A percentile compares a stretch with the other conserved stretches of the same genome.
phyloP scores from a whole-genome alignment of 2,888 invertebrate genomes.

The Abscondita cerata region DNA sequence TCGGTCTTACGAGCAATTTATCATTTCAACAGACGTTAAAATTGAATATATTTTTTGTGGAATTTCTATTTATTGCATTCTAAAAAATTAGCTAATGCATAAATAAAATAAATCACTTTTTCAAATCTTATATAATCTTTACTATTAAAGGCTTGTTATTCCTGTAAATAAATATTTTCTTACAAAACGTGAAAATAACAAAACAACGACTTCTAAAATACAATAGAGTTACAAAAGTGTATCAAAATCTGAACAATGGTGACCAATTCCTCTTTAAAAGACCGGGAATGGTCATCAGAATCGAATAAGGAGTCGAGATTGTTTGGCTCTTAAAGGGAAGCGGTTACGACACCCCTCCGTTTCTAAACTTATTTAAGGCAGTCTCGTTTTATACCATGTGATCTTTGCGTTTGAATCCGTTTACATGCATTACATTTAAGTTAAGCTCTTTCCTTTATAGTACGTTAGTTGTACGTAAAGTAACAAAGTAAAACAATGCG shows the following conservation, averaged over 20 bases:
- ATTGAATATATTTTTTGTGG: slow-evolving; percentile 30
- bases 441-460: slow-evolving; percentile 23
- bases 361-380: slow-evolving; percentile 18
- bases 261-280: slow-evolving; percentile 43
- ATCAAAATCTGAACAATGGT: slow-evolving; percentile 46
- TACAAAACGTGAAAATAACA: slow-evolving; percentile 27
- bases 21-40: slow-evolving; percentile 31
- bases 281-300: slow-evolving; percentile 47
- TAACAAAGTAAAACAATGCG: slow-evolving; percentile 33
- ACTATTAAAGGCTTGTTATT: slow-evolving; percentile 54
- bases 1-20: slow-evolving; percentile 20
- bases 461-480: slow-evolving; percentile 23
- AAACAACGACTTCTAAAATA: slow-evolving; percentile 37
- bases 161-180: slow-evolving; percentile 51
- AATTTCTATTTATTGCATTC: slow-evolving; percentile 31
- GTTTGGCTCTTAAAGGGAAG: slow-evolving; percentile 24
- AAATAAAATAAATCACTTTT: slow-evolving; percentile 43
- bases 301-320: slow-evolving; percentile 43
- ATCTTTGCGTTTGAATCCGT: slow-evolving; percentile 32
- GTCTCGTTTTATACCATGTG: slow-evolving; percentile 23
- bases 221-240: slow-evolving; percentile 47
- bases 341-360: neutral
- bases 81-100: slow-evolving; percentile 28
- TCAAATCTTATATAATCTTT: slow-evolving; percentile 43
- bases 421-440: slow-evolving; percentile 32